Base-by-base conservation (phyloP, 1,140 invertebrate genomes). In the Pseudobourletiella spinata region DNA sequence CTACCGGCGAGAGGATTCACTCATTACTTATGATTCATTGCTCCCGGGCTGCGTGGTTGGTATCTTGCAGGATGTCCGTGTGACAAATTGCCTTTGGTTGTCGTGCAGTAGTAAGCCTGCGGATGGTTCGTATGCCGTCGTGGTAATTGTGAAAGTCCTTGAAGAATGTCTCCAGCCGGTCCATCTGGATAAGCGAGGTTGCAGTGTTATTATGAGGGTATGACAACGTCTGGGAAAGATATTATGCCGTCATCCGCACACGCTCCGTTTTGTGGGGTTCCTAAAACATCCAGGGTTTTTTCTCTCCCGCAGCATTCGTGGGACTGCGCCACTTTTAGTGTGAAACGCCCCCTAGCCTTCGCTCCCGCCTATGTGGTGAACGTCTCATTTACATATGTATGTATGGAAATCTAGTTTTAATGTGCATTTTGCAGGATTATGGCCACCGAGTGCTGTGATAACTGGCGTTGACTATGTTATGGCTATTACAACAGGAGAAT, bases 11-110 rank as follows among this genome's bases (percentile, higher is more conserved):
- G n/a, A n/a, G n/a, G n/a, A n/a, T n/a, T n/a, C n/a, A n/a, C n/a
- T n/a, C n/a, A n/a, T n/a, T n/a, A n/a, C n/a, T n/a, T n/a, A n/a
- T n/a, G n/a, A n/a, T n/a, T n/a, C n/a, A n/a, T n/a, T n/a, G n/a
- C n/a, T n/a, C n/a, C n/a, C n/a, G n/a, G n/a, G n/a, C n/a, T n/a
- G n/a, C n/a, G n/a, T n/a, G n/a, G n/a, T n/a, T n/a, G n/a, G n/a
- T n/a, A 6, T 52, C 4, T 55, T 11, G 28, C 29, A 68, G 63
- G 55, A 65, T 28, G 59, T 68, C 29, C 42, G 59, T 2, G 28
- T 68, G 1, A 68, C 66, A 22, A 68, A 68, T 52, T 68, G 66
- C 29, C n/a, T 68, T 15, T 68, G 66, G 63, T 44, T 55, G 15
- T 62, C 62, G 6, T 48, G 48, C 29, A 44, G 29, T 15, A 50